Evolutionary conservation across 1,140 invertebrate genomes (phyloP).

Genomic region (Drosophila micromelanica): DNA sequence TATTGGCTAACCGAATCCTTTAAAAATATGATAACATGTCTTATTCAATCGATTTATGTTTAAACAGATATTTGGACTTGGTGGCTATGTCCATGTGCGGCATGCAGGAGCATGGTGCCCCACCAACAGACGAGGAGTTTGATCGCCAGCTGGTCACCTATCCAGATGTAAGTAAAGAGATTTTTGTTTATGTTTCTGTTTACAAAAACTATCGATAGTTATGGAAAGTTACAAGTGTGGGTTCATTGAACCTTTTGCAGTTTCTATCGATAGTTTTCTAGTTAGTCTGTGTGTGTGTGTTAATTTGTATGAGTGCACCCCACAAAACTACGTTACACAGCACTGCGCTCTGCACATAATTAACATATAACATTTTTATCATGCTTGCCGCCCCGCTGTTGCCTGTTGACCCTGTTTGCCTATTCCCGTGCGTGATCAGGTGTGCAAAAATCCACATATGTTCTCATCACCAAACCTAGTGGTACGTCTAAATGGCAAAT

Average conservation of each 20-base stretch:
- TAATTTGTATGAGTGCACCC: slow-evolving; percentile 33
- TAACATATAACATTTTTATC: slow-evolving; percentile 31
- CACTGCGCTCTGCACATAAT: slow-evolving; percentile 47
- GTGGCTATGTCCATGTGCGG: slow-evolving; percentile 93
- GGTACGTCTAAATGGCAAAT: slow-evolving; percentile 94
- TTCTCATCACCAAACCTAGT: slow-evolving; percentile 94
- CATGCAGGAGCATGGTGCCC: slow-evolving; percentile 87
- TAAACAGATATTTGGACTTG: slow-evolving; percentile 86
- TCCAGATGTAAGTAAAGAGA: slow-evolving; percentile 73
- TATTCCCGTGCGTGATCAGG: slow-evolving; percentile 84
- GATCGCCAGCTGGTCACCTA: slow-evolving; percentile 89
- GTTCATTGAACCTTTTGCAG: too few relatives aligned
- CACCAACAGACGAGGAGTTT: slow-evolving; percentile 89
- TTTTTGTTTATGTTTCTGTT: not conserved
- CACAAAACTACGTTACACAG: slow-evolving; percentile 41
- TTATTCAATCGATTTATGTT: slow-evolving; percentile 6
- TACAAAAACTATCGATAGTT: slow-evolving; percentile 13
- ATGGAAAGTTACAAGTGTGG: not conserved
- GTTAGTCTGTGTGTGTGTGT: slow-evolving; percentile 33
- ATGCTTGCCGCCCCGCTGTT: slow-evolving; percentile 40
- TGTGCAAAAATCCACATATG: slow-evolving; percentile 91
- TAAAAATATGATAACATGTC: not conserved
- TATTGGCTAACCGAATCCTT: slow-evolving; percentile 53
- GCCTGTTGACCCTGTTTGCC: slow-evolving; percentile 25
- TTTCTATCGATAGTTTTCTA: slow-evolving; percentile 3